Evolutionary conservation across 2,113 vertebrate species (phyloP), one percentile per base, ranked within the genome.

Genomic region (Cyphotilapia sp.): DNA sequence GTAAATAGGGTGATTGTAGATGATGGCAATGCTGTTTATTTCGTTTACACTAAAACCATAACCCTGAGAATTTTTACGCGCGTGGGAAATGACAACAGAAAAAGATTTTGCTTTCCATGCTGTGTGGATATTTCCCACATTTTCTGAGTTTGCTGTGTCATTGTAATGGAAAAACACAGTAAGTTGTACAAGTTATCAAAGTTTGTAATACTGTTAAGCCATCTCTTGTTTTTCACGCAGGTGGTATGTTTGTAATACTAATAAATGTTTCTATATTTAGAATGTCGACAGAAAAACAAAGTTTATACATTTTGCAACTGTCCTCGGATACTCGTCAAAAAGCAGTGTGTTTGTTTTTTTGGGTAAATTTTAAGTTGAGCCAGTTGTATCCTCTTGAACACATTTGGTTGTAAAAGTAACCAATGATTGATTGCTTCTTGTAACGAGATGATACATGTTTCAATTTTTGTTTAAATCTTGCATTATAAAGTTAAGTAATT

Each of bases 151-250:
- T 96, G 97, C 96, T 95, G 94, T 96, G 29, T 19, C 96, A 87
- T 95, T 95, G 94, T 96, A 96, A 95, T 91, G 90, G 92, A 95
- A 96, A 63, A 92, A 94, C 94, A 95, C 93, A 93, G 96, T 96
- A 85, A 88, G 87, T 92, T 94, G 94, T 95, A 94, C 90, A 87
- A 94, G 92, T 96, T 97, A 94, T 93, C 95, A 93, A 97, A 90
- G 95, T 97, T 98, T 98, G 96, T 97, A 96, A 97, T 96, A 96
- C 95, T 95, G 91, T 96, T 94, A 94, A 92, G 87, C 95, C 94
- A 96, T 96, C 91, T 90, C 88, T 96, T 92, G 92, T 96, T 96
- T 97, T 97, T 96, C 91, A 96, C 95, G 93, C 90, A 93, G 91
- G 96, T 96, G 95, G 97, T 97, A 95, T 96, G 95, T 97, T 97